phyloP scores from a whole-genome alignment of 2,888 invertebrate genomes.

The Antitype chi region DNA sequence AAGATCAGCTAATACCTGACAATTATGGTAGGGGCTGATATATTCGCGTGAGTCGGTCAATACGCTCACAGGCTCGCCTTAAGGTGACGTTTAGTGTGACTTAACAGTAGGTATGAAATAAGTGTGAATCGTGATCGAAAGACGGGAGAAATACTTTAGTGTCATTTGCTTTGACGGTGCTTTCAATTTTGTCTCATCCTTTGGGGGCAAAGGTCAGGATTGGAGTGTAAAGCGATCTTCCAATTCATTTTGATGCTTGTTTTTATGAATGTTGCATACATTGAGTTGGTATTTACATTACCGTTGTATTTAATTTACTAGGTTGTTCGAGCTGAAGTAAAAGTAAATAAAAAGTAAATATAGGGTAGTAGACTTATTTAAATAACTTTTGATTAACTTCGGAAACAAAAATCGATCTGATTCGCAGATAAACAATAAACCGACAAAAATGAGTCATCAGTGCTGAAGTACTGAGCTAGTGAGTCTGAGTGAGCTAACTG shows the following conservation, averaged over 20 bases:
- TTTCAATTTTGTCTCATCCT: slow-evolving; percentile 71
- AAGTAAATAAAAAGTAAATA: too few species aligned
- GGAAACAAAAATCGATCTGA: neutral
- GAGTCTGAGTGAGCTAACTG: too few species aligned
- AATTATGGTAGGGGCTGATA: slow-evolving; percentile 65
- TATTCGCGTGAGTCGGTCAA: slow-evolving; percentile 75
- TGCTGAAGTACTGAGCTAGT: too few species aligned
- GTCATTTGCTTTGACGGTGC: slow-evolving; percentile 76
- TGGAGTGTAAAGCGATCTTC: slow-evolving; percentile 60
- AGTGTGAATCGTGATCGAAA: slow-evolving; percentile 73
- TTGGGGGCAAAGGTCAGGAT: slow-evolving; percentile 67
- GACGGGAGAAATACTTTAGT: slow-evolving; percentile 73
- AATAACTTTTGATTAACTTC: neutral
- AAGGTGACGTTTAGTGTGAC: slow-evolving; percentile 77
- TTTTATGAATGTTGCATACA: slow-evolving; percentile 16
- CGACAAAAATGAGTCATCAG: neutral
- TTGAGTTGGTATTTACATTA: slow-evolving; percentile 1
- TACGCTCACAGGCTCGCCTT: slow-evolving; percentile 70
- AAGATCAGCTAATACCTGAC: neutral
- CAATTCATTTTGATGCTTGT: slow-evolving; percentile 47
- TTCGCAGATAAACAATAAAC: neutral
- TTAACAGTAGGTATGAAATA: slow-evolving; percentile 73
- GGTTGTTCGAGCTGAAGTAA: too few species aligned
- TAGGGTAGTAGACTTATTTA: neutral
- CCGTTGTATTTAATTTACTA: neutral